A percentile compares a stretch with the other conserved stretches of the same genome.
Conservation (phyloP, 2,797 vertebrate species). For the Lepus townsendii region DNA sequence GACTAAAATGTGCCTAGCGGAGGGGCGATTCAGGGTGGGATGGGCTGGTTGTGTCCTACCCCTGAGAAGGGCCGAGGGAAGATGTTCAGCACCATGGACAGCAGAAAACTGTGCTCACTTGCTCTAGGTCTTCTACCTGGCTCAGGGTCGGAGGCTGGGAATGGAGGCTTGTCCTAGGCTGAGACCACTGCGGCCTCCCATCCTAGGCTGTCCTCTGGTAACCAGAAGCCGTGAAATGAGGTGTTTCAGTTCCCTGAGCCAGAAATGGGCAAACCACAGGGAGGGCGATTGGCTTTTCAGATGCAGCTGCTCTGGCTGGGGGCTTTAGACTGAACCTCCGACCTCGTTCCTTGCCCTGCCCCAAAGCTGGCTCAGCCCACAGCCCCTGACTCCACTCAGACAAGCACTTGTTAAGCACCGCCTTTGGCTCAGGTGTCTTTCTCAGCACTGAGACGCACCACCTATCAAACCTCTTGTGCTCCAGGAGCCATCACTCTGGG, state of each 20-base stretch:
- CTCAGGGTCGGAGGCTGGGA: not conserved
- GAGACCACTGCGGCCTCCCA: not conserved
- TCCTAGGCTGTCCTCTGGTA: constrained; percentile 78
- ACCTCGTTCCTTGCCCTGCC: not conserved
- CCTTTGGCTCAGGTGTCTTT: constrained; percentile 11
- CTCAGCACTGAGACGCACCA: not conserved
- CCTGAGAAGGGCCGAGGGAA: not conserved
- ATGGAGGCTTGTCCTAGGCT: not conserved
- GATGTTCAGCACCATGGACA: not conserved
- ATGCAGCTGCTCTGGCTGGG: constrained; percentile 74
- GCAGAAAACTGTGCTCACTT: accelerated
- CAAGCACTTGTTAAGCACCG: not conserved
- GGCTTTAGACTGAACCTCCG: constrained; percentile 66
- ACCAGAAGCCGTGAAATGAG: constrained; percentile 88
- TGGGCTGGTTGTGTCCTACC: not conserved
- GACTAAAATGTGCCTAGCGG: not conserved
- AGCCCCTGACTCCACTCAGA: not conserved
- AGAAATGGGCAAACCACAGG: constrained; percentile 83
- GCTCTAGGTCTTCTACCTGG: not conserved
- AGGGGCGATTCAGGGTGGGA: not conserved
- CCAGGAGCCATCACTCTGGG: not conserved
- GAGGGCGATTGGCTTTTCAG: constrained; percentile 82
- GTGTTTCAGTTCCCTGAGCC: constrained; percentile 87
- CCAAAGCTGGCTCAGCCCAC: not conserved
- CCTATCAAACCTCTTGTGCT: not conserved